phyloP scores from a whole-genome alignment of 2,797 vertebrate species.

The Liparis tanakae region DNA sequence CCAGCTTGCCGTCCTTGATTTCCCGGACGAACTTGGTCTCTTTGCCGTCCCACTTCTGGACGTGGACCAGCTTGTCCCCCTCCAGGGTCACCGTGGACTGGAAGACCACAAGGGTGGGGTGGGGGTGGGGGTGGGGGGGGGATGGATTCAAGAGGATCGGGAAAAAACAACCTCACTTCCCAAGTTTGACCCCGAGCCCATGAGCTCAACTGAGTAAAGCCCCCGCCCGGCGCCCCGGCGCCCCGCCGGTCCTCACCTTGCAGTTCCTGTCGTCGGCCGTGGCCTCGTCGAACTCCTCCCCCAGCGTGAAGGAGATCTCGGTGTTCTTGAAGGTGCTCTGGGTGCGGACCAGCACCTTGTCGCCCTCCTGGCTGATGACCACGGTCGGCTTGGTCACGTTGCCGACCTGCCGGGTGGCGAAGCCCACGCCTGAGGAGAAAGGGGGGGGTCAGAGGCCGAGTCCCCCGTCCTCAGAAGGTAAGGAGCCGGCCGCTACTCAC shows the following conservation, averaged over 20 bases:
- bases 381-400: constrained; percentile 94
- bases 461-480: no score
- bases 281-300: constrained; percentile 92
- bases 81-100: constrained; percentile 90
- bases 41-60: constrained; percentile 96
- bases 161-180: background rate
- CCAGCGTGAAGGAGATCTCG: constrained; percentile 91
- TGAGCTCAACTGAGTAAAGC: background rate
- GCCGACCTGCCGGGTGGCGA: constrained; percentile 91
- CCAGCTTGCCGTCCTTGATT: constrained; percentile 92
- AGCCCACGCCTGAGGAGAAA: constrained; percentile 85
- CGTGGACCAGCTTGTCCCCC: constrained; percentile 89
- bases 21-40: constrained; percentile 91
- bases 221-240: no score
- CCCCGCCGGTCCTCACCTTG: constrained; percentile 82
- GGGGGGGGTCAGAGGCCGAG: background rate
- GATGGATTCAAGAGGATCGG: background rate
- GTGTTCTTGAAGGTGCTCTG: constrained; percentile 94
- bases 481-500: constrained; percentile 76
- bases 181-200: background rate
- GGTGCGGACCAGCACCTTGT: constrained; percentile 87
- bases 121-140: background rate
- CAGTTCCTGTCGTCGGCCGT: constrained; percentile 91
- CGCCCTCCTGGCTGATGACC: constrained; percentile 90
- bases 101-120: constrained; percentile 27